phyloP scores from a whole-genome alignment of 2,113 vertebrate species.

The Gobius niger region DNA sequence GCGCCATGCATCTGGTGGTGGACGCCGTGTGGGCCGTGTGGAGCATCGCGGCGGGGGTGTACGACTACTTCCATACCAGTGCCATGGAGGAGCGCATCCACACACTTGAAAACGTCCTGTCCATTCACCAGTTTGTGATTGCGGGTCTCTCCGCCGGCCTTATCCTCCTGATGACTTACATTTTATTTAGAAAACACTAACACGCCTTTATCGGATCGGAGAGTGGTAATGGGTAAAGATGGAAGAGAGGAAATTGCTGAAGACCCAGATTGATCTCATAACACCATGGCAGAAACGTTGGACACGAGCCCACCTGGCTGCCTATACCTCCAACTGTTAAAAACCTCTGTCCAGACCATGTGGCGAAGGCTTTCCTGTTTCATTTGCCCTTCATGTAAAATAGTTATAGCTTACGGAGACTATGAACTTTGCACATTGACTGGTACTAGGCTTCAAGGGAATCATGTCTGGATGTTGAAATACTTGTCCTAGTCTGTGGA shows the following conservation, averaged over 20 bases:
- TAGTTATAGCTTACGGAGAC: background rate
- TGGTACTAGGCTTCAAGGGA: background rate
- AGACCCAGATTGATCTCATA: too few species aligned
- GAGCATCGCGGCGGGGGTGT: constrained; percentile 71
- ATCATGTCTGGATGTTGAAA: background rate
- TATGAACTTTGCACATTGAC: constrained; percentile 27
- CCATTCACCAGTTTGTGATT: constrained; percentile 74
- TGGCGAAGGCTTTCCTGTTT: background rate
- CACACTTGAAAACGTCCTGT: constrained; percentile 68
- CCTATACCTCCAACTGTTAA: background rate
- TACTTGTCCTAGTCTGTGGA: background rate
- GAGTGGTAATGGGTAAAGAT: background rate
- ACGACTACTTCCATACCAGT: constrained; percentile 76
- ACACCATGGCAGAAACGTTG: background rate
- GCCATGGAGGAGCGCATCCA: constrained; percentile 77
- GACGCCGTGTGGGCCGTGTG: constrained; percentile 73
- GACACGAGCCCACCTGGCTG: too few species aligned
- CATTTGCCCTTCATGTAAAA: background rate
- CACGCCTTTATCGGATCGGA: background rate
- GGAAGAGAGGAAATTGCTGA: background rate
- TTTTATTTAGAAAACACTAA: constrained; percentile 72
- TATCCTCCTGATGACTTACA: constrained; percentile 70
- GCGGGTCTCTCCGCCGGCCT: constrained; percentile 63
- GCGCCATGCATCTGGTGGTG: constrained; percentile 67
- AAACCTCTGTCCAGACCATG: background rate